Conservation (phyloP, 2,113 vertebrate species). For the Nicator chloris region DNA sequence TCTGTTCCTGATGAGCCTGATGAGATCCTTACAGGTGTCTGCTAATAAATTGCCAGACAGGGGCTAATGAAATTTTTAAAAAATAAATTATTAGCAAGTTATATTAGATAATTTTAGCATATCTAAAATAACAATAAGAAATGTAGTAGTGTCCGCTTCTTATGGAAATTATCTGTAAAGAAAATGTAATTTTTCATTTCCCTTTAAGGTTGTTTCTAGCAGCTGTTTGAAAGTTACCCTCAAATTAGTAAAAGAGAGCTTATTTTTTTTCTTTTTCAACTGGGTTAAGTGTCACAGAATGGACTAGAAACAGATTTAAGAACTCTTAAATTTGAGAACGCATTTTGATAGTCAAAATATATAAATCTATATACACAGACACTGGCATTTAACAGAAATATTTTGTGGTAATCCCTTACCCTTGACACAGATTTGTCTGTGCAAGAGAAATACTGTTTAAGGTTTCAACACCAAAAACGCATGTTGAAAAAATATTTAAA, state of each 20-base stretch:
- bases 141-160: rapidly evolving
- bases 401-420: background rate
- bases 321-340: background rate
- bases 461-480: background rate
- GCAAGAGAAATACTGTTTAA: background rate
- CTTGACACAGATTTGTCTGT: background rate
- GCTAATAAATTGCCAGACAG: background rate
- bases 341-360: background rate
- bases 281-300: background rate
- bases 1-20: background rate
- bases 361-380: background rate
- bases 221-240: background rate
- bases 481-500: background rate
- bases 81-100: background rate
- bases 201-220: background rate
- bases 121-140: background rate
- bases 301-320: background rate
- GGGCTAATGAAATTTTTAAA: background rate
- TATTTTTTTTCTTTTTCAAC: background rate
- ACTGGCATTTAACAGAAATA: background rate
- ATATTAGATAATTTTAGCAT: background rate
- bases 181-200: background rate
- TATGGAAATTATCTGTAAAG: background rate
- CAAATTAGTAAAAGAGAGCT: background rate
- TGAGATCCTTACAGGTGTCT: background rate